Base-by-base conservation (phyloP, 2,797 vertebrate genomes). In the Botia almorhae region DNA sequence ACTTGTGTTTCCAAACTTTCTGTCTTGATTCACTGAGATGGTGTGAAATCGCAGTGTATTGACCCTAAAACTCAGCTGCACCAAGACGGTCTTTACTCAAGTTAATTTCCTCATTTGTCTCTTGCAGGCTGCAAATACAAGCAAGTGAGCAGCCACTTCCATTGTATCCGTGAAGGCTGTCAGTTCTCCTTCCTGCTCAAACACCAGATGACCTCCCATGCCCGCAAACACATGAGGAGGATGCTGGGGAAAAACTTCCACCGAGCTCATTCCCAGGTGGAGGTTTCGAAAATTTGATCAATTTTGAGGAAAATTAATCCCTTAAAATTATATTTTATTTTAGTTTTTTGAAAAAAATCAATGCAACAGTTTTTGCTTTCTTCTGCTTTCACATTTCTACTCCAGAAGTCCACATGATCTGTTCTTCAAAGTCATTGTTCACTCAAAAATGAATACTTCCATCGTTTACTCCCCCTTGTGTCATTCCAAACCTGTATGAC, bases 181-280 rank as follows among this genome's bases (percentile, higher is more conserved):
- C 97, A 98, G 92, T 99, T 99, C 93, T 99, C 98, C 93, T 99
- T 99, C 94, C 95, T 99, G 87, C 97, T 99, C 77, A 99, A 99
- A 91, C 98, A 99, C 92, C 98, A 99, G 93, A 99, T 99, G 98
- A 99, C 97, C 46, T 99, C 98, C 1, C 98, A 99, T 0, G 96
- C 98, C 76, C 95, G 98, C 88, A 99, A 99, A 89, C 98, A 99
- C 93, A 99, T 99, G 98, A 94, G 98, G 76, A 95, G 98, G 91
- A 98, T 99, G 98, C 93, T 99, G 87, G 98, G 98, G 50, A 99
- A 99, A 90, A 98, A 99, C 92, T 99, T 99, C 0, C 97, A 99
- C 84, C 94, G 97, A 19, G 96, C 96, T 84, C 96, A 97, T 29
- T 95, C 96, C 83, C 97, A 98, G 97, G 98, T 26, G 23, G 23